A percentile compares a stretch with the other conserved stretches of the same genome.
phyloP scores from a whole-genome alignment of 2,113 vertebrate genomes.

The Sturnus vulgaris region DNA sequence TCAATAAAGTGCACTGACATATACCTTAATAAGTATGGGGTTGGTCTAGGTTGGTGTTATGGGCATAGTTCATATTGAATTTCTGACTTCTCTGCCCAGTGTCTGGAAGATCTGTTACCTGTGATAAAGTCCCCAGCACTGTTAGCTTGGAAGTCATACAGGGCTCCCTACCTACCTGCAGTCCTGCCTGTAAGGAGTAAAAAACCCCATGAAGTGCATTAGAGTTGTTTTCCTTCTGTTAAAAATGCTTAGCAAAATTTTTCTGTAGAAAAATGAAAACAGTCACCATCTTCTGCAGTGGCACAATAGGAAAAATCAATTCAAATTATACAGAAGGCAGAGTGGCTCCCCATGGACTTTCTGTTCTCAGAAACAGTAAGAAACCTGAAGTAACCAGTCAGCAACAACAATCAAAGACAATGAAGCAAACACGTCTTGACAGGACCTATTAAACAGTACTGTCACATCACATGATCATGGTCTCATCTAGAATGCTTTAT shows the following conservation, averaged over 20 bases:
- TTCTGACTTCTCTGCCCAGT: background rate
- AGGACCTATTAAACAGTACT: background rate
- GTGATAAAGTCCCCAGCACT: background rate
- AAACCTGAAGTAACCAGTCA: background rate
- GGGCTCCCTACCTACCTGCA: background rate
- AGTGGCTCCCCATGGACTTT: background rate
- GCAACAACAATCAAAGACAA: background rate
- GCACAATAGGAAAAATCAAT: background rate
- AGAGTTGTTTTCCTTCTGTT: background rate
- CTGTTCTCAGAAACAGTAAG: background rate
- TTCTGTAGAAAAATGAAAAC: background rate
- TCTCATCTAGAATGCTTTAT: background rate
- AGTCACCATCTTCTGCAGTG: background rate
- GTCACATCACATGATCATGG: background rate
- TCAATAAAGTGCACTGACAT: background rate
- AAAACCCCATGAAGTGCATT: fast-evolving
- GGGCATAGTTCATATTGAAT: background rate
- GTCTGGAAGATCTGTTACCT: background rate
- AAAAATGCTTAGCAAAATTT: background rate
- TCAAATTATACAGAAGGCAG: background rate
- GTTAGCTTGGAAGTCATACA: background rate
- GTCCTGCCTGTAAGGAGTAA: background rate
- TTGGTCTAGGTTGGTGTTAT: background rate
- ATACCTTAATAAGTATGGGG: background rate
- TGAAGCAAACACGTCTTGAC: background rate